Evolutionary conservation across 1,140 invertebrate species (phyloP), one percentile per base, ranked within the genome.

Genomic region (Gryllus bimaculatus): DNA sequence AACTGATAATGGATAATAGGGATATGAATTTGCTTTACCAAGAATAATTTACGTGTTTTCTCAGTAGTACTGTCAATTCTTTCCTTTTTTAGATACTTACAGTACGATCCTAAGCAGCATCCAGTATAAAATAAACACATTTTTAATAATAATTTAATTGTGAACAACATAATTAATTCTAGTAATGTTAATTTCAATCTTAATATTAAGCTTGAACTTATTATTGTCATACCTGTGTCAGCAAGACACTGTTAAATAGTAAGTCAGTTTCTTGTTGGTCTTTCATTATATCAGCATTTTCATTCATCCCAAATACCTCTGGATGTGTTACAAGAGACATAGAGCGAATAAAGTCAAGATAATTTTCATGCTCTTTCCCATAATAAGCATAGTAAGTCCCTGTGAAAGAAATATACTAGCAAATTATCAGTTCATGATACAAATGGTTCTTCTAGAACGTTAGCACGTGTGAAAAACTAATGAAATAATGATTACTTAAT

Each of bases 221-320:
- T 13, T 18, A 66, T 3, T 13, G 1, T n/a, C 6, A 82, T 86
- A 94, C 94, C 92, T 98, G 95, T 54, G 95, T 97, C 5, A 95
- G 85, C 47, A 97, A 86, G 73, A 95, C 91, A 78, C 92, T 96
- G 73, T 89, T 86, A 80, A 98, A 92, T 21, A 98, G 84, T 76
- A 93, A 87, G 80, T 92, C 89, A 0, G 95, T 95, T 85, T 98
- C 96, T 79, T 92, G 90, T 86, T 96, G 93, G 85, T 98, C 95
- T 87, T 97, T 98, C 81, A 94, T 93, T 81, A 98, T 97, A 85
- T 97, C 95, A 1, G 96, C 96, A 87, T 98, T 98, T 80, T 93
- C 90, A 85, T 98, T 91, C 91, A 98, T 94, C 26, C 96, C 96
- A 87, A 98, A 98, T 74, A 98, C 93, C 82, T 92, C 91, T 0